Evolutionary conservation across 2,797 vertebrate species (phyloP), one percentile per base, ranked within the genome.

Genomic region (Anableps anableps): DNA sequence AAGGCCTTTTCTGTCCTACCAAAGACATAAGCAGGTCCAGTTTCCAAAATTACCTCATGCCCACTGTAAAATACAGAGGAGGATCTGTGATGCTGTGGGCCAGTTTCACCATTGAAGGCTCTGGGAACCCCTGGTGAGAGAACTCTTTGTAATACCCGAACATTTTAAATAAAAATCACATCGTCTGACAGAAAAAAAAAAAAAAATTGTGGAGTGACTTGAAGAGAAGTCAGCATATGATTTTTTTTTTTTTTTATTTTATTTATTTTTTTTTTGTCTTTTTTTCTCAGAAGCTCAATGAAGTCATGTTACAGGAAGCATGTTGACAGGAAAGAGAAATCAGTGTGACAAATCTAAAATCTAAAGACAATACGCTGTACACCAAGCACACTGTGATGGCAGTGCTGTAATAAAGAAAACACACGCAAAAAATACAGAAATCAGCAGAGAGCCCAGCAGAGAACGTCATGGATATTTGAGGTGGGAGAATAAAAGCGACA

Each of bases 371-470:
- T 48, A 74, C 79, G 79, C 73, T 74, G 34, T 50, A 76, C 45
- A 21, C 2, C 10, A 73, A 76, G 31, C 31, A 36, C 45, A 14
- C 9, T 74, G 74, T 81, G 79, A 86, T 76, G 79, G 77, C 75
- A 74, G n/a, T 0, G 53, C 45, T 72, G 26, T 38, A 45, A 50
- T 36, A 72, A 86, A 71, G 53, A 77, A 77, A 48, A 14, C 34
- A 64, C 38, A 53, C 13, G 7, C 66, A 45, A 38, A 51, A 77
- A 78, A 75, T 2, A 74, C 5, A n/a, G 38, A 31, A 53, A 48
- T 70, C 84, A 84, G 83, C 85, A 86, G 53, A 84, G 75, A 79
- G 53, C 66, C 79, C 81, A 72, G 73, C 76, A 81, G 85, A 80
- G 45, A 79, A 88, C 6, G 41, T 62, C 53, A 62, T 45, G 68